Conservation (phyloP, 2,113 vertebrate genomes). For the Osmerus eperlanus region DNA sequence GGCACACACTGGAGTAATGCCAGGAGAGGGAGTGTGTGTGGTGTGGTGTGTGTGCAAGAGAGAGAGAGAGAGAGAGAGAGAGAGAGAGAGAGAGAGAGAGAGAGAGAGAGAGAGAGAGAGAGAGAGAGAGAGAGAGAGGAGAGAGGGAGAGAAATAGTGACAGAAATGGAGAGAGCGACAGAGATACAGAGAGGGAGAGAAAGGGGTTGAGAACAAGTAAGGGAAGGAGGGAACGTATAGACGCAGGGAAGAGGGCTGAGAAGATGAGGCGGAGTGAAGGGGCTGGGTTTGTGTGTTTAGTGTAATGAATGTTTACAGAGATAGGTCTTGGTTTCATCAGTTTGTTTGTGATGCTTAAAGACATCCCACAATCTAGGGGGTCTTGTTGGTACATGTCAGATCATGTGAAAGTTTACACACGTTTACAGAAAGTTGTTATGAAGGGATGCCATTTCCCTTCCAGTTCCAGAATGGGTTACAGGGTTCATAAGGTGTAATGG, state of each 20-base stretch:
- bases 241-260: neutral
- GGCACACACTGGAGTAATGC: conserved; percentile 63
- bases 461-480: too few relatives aligned
- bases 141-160: conserved; percentile 2
- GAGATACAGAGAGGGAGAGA: conserved; percentile 16
- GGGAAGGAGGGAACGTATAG: neutral
- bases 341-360: neutral
- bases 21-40: conserved; percentile 15
- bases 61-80: conserved; percentile 40
- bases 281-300: conserved; percentile 14
- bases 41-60: conserved; percentile 50
- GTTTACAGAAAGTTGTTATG: too few relatives aligned
- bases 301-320: conserved; percentile 16
- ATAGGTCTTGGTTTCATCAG: neutral
- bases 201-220: conserved; percentile 9
- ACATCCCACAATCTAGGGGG: neutral
- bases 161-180: conserved; percentile 12
- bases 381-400: too few relatives aligned
- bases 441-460: too few relatives aligned
- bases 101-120: conserved; percentile 12
- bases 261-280: neutral
- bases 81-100: too few relatives aligned
- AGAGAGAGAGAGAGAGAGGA: conserved; percentile 32
- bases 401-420: too few relatives aligned
- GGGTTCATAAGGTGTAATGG: too few relatives aligned